Percentiles rank a stretch among this genome's conserved stretches.
Evolutionary conservation across 1,140 invertebrate species (phyloP).

Genomic region (Platyscapa corneri): DNA sequence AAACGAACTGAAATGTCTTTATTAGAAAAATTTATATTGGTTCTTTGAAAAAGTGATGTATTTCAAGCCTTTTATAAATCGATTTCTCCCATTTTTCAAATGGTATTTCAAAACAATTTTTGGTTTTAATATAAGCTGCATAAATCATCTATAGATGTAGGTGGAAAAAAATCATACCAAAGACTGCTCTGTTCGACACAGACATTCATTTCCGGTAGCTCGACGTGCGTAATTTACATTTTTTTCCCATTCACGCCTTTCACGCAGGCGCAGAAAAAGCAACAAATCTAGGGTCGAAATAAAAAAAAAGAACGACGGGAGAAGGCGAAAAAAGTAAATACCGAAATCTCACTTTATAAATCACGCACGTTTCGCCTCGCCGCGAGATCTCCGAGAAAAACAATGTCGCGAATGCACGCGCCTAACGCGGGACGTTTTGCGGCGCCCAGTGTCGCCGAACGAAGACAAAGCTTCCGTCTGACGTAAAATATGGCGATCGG

Average conservation of each 20-base stretch:
- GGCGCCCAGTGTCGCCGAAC: slow-evolving; percentile 19
- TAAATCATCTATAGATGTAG: slow-evolving; percentile 27
- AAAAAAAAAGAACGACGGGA: neutral
- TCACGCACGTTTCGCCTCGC: slow-evolving; percentile 8
- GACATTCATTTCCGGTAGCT: slow-evolving; percentile 31
- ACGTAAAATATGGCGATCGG: slow-evolving; percentile 40
- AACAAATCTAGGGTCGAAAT: slow-evolving; percentile 1
- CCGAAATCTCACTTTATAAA: slow-evolving; percentile 47
- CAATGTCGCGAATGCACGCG: slow-evolving; percentile 42
- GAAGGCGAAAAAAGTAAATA: slow-evolving; percentile 14
- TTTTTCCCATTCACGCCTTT: slow-evolving; percentile 35
- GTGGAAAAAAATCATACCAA: neutral
- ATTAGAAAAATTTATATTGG: neutral
- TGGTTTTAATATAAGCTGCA: neutral
- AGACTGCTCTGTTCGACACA: neutral
- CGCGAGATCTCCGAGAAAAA: slow-evolving; percentile 48
- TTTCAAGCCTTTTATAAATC: neutral
- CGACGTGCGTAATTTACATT: slow-evolving; percentile 35
- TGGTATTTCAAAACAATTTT: neutral
- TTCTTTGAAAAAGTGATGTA: neutral
- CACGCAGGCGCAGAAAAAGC: neutral
- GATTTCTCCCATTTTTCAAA: neutral
- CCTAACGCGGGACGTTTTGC: neutral
- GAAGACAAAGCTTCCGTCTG: slow-evolving; percentile 53
- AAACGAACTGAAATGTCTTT: neutral